Base-by-base conservation (phyloP, 2,888 invertebrate species). In the Capitulum mitella region DNA sequence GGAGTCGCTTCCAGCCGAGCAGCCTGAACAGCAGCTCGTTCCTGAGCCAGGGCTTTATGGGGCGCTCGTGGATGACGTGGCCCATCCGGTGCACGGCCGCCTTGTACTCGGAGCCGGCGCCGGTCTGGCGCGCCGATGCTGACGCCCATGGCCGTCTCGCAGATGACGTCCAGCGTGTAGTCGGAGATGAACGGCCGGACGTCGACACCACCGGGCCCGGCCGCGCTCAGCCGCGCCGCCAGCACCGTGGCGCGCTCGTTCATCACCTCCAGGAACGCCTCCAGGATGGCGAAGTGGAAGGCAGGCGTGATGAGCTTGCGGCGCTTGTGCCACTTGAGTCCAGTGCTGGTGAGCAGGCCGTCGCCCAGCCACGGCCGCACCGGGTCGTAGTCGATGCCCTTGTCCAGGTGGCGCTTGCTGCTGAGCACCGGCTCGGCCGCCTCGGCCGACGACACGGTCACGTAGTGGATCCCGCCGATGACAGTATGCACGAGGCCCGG, bases 101-200 rank as follows among this genome's bases (percentile, higher is more conserved):
- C 78, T 90, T 89, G 83, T 90, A 91, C n/a, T 89, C 88, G 0
- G 89, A 88, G 78, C 90, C 88, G 40, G 82, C 81, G 79, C 87
- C 86, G 76, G 87, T 86, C 83, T 90, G 89, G 0, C n/a, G 89
- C 88, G 79, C 89, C 87, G 84, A 93, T 87, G 46, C 89, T 88
- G 19, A 90, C 89, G 0, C 94, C 95, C 94, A 95, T 95, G 26
- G 95, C 92, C 12, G 93, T 91, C 87, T 95, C 94, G 83, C 91
- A 91, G 80, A 92, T 90, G 48, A 90, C 88, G 83, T 91, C 89
- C 0, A 92, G 87, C 0, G 88, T 89, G 86, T 87, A 91, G 78
- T 86, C 87, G 84, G 90, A 88, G 1, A 92, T 86, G 80, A 89
- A 87, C 19, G 90, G 90, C 83, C 90, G 90, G 51, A 92, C 84